These are phyloP conservation scores for Hippopotamyrus pictus DNA, from an alignment of 2,797 vertebrate genomes.

Conservation along the genomic window DNA sequence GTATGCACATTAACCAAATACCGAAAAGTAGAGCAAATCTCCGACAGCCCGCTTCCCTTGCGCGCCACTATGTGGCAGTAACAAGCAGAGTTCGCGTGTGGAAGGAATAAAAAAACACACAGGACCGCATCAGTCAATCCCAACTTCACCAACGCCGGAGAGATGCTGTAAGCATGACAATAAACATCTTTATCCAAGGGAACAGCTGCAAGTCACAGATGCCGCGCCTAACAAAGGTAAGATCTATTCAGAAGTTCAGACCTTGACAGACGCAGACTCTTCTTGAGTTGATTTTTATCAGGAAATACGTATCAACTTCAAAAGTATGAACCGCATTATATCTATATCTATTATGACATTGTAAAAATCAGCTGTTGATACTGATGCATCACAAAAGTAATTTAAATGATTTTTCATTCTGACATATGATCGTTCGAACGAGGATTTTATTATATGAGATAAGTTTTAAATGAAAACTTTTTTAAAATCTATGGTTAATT, in stretches of 20 bases:
- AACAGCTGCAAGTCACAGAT: neutral
- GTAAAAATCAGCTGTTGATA: neutral
- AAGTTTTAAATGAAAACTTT: neutral
- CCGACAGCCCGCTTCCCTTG: neutral
- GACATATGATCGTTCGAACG: neutral
- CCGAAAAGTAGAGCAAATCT: neutral
- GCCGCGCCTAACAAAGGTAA: slow-evolving; percentile 13
- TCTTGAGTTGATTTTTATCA: neutral
- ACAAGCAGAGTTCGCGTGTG: neutral
- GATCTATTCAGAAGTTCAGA: neutral
- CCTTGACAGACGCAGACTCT: neutral
- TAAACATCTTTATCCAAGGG: neutral
- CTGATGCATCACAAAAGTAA: neutral
- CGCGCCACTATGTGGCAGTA: slow-evolving; percentile 11
- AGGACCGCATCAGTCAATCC: neutral
- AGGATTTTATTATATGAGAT: neutral
- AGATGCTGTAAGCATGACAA: slow-evolving; percentile 10
- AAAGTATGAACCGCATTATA: neutral
- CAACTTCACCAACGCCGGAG: neutral
- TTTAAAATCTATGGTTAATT: neutral
- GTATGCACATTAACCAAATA: neutral
- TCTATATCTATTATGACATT: neutral
- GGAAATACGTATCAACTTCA: neutral
- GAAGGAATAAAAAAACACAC: neutral
- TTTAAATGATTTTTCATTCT: neutral